Conservation (phyloP, 2,797 vertebrate species). For the Enteromius radiatus region DNA sequence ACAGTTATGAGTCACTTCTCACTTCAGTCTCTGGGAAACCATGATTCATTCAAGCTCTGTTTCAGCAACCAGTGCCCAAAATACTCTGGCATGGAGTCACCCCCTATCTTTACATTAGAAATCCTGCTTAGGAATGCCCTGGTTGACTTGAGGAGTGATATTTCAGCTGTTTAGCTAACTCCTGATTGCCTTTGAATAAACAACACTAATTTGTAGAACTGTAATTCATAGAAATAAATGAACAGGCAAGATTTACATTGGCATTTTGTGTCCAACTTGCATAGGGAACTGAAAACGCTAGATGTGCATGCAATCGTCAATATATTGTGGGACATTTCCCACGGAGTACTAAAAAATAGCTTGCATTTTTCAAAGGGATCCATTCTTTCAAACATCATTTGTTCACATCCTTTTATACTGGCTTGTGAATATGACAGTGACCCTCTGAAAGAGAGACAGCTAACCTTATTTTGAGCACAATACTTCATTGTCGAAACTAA, state of each 20-base stretch:
- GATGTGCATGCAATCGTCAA: not conserved
- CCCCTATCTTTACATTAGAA: conserved; percentile 18
- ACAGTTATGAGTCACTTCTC: conserved; percentile 58
- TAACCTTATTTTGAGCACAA: conserved; percentile 56
- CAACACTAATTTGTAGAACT: not conserved
- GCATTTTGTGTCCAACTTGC: not conserved
- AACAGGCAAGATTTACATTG: not conserved
- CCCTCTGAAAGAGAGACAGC: conserved; percentile 48
- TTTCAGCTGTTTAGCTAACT: conserved; percentile 4
- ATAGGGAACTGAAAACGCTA: not conserved
- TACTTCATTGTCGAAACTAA: conserved; percentile 53
- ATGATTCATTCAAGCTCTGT: conserved; percentile 60
- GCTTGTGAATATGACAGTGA: conserved; percentile 33
- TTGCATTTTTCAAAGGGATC: conserved; percentile 33
- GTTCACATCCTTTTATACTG: conserved; percentile 21
- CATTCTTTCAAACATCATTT: conserved; percentile 22
- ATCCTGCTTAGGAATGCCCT: conserved; percentile 25
- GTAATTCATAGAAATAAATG: not conserved
- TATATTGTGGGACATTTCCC: conserved; percentile 26
- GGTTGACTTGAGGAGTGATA: not conserved
- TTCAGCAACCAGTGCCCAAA: conserved; percentile 50
- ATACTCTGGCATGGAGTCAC: conserved; percentile 49
- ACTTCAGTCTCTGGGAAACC: conserved; percentile 57
- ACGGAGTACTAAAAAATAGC: conserved; percentile 27
- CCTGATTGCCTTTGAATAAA: not conserved